Evolutionary conservation across 2,888 invertebrate species (phyloP).

Genomic region (Seira ritae): DNA sequence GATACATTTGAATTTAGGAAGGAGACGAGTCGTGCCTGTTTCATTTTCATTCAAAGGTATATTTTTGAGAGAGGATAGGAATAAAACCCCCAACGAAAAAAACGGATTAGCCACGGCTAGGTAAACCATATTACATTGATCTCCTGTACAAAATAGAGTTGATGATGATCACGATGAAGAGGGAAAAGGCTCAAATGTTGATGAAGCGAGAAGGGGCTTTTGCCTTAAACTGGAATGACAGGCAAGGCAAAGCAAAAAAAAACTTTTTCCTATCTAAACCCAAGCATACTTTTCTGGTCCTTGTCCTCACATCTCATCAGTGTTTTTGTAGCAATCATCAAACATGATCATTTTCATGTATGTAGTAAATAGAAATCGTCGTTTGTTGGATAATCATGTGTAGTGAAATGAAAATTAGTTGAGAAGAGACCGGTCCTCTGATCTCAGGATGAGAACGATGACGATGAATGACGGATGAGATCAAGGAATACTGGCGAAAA

Average conservation of each 20-base stretch:
- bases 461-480: slow-evolving; percentile 47
- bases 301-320: slow-evolving; percentile 8
- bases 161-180: neutral
- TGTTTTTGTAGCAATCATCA: slow-evolving; percentile 34
- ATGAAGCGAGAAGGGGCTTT: slow-evolving; percentile 44
- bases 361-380: neutral
- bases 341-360: neutral
- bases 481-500: slow-evolving; percentile 46
- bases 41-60: too few relatives aligned
- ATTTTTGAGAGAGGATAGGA: too few relatives aligned
- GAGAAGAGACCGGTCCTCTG: neutral
- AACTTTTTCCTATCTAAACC: too few relatives aligned
- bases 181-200: slow-evolving; percentile 25
- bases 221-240: slow-evolving; percentile 53
- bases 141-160: neutral
- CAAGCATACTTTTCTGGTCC: slow-evolving; percentile 21
- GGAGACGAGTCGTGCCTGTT: too few relatives aligned
- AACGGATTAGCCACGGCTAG: slow-evolving; percentile 73
- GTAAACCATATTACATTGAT: slow-evolving; percentile 64
- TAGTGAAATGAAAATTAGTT: slow-evolving; percentile 22
- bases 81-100: slow-evolving; percentile 33
- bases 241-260: slow-evolving; percentile 41
- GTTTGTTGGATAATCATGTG: slow-evolving; percentile 27
- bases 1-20: too few relatives aligned
- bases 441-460: too few relatives aligned